phyloP scores from a whole-genome alignment of 1,140 invertebrate species.

The Neelides sp. region DNA sequence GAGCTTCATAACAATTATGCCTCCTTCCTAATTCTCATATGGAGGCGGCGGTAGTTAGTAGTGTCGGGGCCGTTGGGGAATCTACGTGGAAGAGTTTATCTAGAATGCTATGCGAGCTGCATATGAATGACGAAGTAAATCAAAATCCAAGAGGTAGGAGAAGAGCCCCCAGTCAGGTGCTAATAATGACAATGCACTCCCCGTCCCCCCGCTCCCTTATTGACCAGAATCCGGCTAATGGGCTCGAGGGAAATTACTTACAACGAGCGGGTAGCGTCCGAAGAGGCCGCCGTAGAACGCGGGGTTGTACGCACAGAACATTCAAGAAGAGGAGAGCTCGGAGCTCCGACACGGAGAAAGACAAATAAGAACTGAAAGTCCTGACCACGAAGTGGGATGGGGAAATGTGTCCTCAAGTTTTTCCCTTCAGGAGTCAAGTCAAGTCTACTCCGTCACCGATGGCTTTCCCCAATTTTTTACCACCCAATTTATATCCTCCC shows the following conservation, averaged over 20 bases:
- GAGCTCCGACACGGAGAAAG: too few relatives aligned
- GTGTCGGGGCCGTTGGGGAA: too few relatives aligned
- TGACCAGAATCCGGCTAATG: background rate
- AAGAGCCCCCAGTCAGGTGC: conserved; percentile 18
- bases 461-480: conserved; percentile 26
- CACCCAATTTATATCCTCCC: conserved; percentile 28
- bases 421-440: background rate
- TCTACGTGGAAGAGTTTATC: background rate
- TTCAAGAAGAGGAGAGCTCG: conserved; percentile 4
- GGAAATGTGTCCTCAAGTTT: conserved; percentile 23
- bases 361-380: conserved; percentile 1
- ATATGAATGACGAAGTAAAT: conserved; percentile 23
- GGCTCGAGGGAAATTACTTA: conserved; percentile 16
- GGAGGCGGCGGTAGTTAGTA: too few relatives aligned
- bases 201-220: conserved; percentile 3
- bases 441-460: conserved; percentile 4
- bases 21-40: too few relatives aligned
- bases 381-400: conserved; percentile 12
- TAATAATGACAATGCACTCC: conserved; percentile 21
- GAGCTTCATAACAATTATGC: background rate
- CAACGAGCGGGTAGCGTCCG: conserved; percentile 28
- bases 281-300: conserved; percentile 27
- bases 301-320: conserved; percentile 32
- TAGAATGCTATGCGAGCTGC: conserved; percentile 13
- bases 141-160: background rate